Conservation (phyloP, 2,888 invertebrate species). For the Trichogramma dendrolimi region DNA sequence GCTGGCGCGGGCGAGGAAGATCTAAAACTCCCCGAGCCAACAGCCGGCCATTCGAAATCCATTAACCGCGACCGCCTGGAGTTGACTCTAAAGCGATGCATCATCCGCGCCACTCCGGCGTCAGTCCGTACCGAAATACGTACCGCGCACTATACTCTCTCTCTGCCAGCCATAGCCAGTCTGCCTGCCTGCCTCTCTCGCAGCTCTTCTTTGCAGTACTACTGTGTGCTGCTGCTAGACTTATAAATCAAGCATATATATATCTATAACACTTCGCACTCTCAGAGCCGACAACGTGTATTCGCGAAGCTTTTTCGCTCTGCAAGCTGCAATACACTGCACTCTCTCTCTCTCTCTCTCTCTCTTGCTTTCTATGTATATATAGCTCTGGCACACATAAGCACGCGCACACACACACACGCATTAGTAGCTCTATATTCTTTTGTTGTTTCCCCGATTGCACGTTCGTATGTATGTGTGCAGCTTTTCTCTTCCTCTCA, state of each 20-base stretch:
- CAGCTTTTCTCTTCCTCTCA: too few relatives aligned
- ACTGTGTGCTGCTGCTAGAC: constrained; percentile 29
- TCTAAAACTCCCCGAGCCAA: constrained; percentile 30
- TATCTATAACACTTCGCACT: background rate
- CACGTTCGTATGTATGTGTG: too few relatives aligned
- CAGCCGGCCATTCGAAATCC: constrained; percentile 41
- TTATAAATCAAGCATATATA: constrained; percentile 42
- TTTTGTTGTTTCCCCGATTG: too few relatives aligned
- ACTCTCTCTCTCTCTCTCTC: background rate
- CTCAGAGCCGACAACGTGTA: background rate
- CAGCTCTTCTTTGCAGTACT: constrained; percentile 14
- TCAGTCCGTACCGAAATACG: constrained; percentile 13
- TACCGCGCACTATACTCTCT: constrained; percentile 15
- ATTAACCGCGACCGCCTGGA: constrained; percentile 42
- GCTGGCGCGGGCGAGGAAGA: too few relatives aligned
- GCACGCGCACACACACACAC: background rate
- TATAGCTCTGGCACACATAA: background rate
- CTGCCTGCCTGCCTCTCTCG: constrained; percentile 11
- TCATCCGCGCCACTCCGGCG: constrained; percentile 40
- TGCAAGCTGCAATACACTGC: too few relatives aligned
- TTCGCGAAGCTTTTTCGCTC: background rate
- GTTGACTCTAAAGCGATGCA: constrained; percentile 43
- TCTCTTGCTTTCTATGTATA: background rate
- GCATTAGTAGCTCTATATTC: background rate
- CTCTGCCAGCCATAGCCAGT: constrained; percentile 13